phyloP scores from a whole-genome alignment of 1,140 invertebrate species.

The Drosophila serrata region DNA sequence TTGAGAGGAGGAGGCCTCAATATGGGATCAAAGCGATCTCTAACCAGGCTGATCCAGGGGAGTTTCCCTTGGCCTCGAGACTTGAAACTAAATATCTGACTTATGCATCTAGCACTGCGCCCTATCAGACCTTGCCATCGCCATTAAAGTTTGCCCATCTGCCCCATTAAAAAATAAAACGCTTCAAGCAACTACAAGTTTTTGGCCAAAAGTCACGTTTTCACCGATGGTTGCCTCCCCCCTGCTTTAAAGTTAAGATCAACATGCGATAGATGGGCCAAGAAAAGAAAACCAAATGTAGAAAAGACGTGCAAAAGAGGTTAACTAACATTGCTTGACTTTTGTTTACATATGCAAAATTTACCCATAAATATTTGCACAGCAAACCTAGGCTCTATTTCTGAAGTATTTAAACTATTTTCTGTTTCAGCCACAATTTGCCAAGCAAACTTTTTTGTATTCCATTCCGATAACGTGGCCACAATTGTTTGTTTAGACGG shows the following conservation, averaged over 20 bases:
- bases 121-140: conserved; percentile 27
- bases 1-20: conserved; percentile 24
- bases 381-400: conserved; percentile 31
- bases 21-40: conserved; percentile 5
- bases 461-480: conserved; percentile 31
- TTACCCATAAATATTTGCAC: conserved; percentile 57
- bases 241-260: conserved; percentile 46
- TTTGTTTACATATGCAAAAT: conserved; percentile 66
- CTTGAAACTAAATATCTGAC: not conserved
- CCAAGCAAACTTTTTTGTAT: conserved; percentile 44
- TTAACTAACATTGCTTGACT: conserved; percentile 62
- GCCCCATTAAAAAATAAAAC: conserved; percentile 14
- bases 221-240: conserved; percentile 17
- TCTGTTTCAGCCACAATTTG: conserved; percentile 47
- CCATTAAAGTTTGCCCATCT: conserved; percentile 33
- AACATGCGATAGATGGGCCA: conserved; percentile 44
- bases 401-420: conserved; percentile 4
- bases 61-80: conserved; percentile 17
- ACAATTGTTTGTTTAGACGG: conserved; percentile 45
- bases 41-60: not conserved
- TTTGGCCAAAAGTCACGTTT: conserved; percentile 56
- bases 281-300: conserved; percentile 23
- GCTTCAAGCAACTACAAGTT: conserved; percentile 14
- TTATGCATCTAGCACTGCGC: conserved; percentile 22
- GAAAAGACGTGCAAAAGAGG: conserved; percentile 52